Conservation (phyloP, 2,113 vertebrate species). For the Chaetodon trifascialis region DNA sequence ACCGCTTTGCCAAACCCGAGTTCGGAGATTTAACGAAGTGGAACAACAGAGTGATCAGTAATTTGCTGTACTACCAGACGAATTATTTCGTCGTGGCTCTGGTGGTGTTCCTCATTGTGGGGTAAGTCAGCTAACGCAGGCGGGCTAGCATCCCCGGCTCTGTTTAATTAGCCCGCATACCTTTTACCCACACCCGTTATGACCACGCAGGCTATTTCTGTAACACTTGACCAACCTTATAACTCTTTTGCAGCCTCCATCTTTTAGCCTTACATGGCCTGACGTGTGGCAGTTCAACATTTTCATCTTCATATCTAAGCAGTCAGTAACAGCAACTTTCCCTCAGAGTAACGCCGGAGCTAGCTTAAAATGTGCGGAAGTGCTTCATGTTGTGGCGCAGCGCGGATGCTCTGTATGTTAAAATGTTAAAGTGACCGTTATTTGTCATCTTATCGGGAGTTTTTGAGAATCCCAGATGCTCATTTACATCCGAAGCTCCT, state of each 20-base stretch:
- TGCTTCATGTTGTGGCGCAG: background rate
- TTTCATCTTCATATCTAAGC: background rate
- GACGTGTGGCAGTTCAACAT: background rate
- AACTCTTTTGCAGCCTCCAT: background rate
- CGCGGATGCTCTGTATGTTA: background rate
- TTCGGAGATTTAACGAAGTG: slow-evolving; percentile 91
- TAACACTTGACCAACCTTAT: background rate
- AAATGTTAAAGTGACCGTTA: background rate
- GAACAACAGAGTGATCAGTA: slow-evolving; percentile 97
- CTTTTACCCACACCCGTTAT: slow-evolving; percentile 52
- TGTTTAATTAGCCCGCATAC: slow-evolving; percentile 57
- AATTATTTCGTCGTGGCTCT: slow-evolving; percentile 91
- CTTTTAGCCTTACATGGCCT: background rate
- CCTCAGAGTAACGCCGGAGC: background rate
- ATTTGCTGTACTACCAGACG: slow-evolving; percentile 95
- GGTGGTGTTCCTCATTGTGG: slow-evolving; percentile 90
- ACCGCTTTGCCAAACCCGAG: slow-evolving; percentile 91
- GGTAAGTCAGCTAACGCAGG: slow-evolving; percentile 85
- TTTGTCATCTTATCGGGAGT: background rate
- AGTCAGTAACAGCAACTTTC: background rate
- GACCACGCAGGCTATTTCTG: slow-evolving; percentile 30
- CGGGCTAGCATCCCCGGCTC: slow-evolving; percentile 22
- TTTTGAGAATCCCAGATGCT: background rate
- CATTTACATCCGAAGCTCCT: background rate
- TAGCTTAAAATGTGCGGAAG: background rate